A percentile compares a stretch with the other conserved stretches of the same genome.
These are phyloP conservation scores for Mohoua ochrocephala DNA, from an alignment of 2,113 vertebrate species.

Conservation along the genomic window DNA sequence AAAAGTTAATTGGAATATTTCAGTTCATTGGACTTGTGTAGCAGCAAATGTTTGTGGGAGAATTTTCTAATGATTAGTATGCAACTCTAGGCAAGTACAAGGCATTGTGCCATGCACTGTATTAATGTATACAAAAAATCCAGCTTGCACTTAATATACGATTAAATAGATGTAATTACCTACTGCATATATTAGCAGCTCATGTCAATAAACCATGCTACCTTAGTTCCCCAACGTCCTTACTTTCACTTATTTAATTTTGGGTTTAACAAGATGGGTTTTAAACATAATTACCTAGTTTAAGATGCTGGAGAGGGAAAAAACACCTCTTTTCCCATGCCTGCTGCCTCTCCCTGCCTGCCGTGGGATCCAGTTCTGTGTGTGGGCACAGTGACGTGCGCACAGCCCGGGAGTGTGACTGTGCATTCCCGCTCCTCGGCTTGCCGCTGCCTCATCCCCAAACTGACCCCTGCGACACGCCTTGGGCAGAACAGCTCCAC, in stretches of 20 bases:
- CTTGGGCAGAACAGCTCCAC: neutral
- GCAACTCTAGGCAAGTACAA: neutral
- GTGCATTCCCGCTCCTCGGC: neutral
- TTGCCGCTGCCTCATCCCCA: neutral
- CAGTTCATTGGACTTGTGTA: neutral
- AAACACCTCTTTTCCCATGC: neutral
- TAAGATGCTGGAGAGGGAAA: neutral
- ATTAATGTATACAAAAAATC: neutral
- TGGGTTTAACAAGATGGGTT: neutral
- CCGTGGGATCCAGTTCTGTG: fast-evolving
- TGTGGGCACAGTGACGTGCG: fast-evolving
- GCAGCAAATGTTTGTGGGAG: neutral
- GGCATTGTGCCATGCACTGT: neutral
- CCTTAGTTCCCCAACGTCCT: neutral
- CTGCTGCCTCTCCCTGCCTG: neutral
- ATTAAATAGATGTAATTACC: neutral
- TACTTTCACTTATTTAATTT: neutral
- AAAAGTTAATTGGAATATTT: neutral
- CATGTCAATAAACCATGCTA: slow-evolving; percentile 30
- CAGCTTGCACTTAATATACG: neutral
- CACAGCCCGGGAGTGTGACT: neutral
- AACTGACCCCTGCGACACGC: fast-evolving
- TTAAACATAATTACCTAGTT: neutral
- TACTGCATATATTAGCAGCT: neutral
- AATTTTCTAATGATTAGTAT: neutral